These are phyloP conservation scores for Hofmannophila pseudospretella DNA, from an alignment of 2,888 invertebrate species.

Conservation along the genomic window DNA sequence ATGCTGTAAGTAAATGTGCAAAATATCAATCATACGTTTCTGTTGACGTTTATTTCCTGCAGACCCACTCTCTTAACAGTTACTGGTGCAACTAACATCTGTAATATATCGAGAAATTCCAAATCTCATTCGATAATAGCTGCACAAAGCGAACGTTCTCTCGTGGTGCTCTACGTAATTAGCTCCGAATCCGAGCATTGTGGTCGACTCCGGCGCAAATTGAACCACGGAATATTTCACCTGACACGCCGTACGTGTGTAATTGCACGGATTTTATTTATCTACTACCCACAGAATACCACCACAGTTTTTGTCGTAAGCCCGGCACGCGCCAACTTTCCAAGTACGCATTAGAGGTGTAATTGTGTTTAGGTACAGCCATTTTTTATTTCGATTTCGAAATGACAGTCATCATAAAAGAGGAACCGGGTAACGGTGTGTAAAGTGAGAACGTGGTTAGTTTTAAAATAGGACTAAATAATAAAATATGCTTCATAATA, in stretches of 20 bases:
- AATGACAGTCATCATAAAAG: constrained; percentile 55
- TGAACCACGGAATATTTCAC: constrained; percentile 68
- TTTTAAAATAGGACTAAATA: too few species aligned
- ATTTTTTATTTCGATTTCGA: constrained; percentile 56
- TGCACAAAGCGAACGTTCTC: constrained; percentile 45
- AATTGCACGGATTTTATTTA: constrained; percentile 72
- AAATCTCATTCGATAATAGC: constrained; percentile 24
- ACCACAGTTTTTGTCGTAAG: constrained; percentile 51
- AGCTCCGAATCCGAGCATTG: constrained; percentile 55
- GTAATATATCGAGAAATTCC: too few species aligned
- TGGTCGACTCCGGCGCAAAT: constrained; percentile 52
- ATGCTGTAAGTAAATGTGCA: too few species aligned
- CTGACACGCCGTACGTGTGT: constrained; percentile 64
- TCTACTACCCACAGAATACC: constrained; percentile 48
- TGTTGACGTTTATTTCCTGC: too few species aligned
- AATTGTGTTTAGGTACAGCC: constrained; percentile 47
- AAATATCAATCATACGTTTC: too few species aligned
- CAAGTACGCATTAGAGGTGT: constrained; percentile 50
- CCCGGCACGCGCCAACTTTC: constrained; percentile 72
- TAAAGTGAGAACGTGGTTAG: constrained; percentile 24
- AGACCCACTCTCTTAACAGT: too few species aligned
- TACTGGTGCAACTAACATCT: too few species aligned
- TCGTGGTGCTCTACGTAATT: constrained; percentile 43
- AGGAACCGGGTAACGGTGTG: constrained; percentile 48
- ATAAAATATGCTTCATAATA: too few species aligned